Conservation (phyloP, 1,140 invertebrate genomes). For the Tetramorium parvispinum region DNA sequence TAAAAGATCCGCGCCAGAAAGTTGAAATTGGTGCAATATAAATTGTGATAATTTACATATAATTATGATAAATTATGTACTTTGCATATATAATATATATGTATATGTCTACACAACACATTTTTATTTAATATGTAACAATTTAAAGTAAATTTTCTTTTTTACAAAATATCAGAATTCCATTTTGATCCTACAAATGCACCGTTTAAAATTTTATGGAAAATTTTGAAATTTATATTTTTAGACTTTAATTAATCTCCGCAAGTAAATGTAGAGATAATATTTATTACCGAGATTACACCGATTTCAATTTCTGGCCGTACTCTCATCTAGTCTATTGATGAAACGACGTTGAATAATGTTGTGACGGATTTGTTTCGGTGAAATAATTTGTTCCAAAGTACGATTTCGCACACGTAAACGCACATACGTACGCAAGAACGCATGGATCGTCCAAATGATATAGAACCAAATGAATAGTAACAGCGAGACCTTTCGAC, state of each 20-base stretch:
- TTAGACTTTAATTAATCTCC: background rate
- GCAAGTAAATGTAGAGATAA: background rate
- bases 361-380: background rate
- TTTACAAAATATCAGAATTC: background rate
- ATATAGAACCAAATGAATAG: conserved; percentile 44
- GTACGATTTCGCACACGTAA: background rate
- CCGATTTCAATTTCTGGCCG: background rate
- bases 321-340: conserved; percentile 22
- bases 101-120: background rate
- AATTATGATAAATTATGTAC: too few species aligned
- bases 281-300: background rate
- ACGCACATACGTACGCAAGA: background rate
- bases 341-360: background rate
- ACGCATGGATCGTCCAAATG: conserved; percentile 2
- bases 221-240: background rate
- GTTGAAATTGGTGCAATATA: conserved; percentile 8
- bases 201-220: background rate
- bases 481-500: conserved; percentile 67
- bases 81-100: too few species aligned
- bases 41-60: too few species aligned
- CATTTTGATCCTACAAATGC: background rate
- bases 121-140: conserved; percentile 13
- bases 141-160: background rate
- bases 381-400: conserved; percentile 31
- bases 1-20: background rate